Conservation (phyloP, 1,140 invertebrate species). For the Meloidogyne floridensis region DNA sequence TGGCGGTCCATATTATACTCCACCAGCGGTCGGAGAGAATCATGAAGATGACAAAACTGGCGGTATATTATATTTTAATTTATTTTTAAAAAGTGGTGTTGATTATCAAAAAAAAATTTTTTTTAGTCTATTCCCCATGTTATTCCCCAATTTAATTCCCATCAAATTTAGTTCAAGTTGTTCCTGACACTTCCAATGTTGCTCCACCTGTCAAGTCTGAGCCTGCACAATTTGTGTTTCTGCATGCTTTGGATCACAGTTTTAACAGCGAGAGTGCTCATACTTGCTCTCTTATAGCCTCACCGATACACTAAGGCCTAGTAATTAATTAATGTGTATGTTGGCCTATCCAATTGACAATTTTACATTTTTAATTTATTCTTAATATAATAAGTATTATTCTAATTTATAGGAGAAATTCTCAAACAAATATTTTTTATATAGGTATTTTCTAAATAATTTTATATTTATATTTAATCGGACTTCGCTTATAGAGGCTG, state of each 20-base stretch:
- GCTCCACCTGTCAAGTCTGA: neutral
- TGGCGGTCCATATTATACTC: slow-evolving; percentile 24
- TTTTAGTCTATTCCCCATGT: no score
- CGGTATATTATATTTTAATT: neutral
- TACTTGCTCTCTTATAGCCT: neutral
- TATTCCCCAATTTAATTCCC: no score
- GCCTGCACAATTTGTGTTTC: neutral
- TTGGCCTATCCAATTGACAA: neutral
- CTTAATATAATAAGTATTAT: neutral
- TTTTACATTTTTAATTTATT: slow-evolving; percentile 1
- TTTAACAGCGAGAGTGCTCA: neutral
- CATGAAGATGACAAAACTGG: neutral
- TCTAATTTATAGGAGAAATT: neutral
- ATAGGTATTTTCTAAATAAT: neutral
- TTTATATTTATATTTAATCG: neutral
- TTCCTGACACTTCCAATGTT: no score
- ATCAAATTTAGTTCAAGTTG: no score
- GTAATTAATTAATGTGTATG: neutral
- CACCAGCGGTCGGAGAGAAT: neutral
- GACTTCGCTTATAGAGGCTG: no score
- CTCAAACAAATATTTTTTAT: neutral
- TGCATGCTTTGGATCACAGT: neutral
- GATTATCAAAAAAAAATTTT: neutral
- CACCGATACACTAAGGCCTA: neutral
- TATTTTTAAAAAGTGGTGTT: neutral